These are phyloP conservation scores for Plagodis pulveraria DNA, from an alignment of 2,888 invertebrate species.

Conservation along the genomic window DNA sequence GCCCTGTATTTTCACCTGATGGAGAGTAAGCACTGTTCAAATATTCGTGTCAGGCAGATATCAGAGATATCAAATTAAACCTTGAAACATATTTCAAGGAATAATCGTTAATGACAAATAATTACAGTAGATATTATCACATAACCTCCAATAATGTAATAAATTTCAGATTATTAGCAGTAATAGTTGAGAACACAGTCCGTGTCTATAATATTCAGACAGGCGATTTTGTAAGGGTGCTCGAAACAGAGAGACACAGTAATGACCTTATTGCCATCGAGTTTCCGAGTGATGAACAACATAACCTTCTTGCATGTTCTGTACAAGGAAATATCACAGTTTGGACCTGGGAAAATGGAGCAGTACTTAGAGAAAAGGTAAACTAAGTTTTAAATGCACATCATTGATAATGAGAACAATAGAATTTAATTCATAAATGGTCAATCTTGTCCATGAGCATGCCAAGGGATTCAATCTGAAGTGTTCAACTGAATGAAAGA, in stretches of 20 bases:
- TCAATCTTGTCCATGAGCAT: too few relatives aligned
- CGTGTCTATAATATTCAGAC: slow-evolving; percentile 77
- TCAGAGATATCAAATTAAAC: not conserved
- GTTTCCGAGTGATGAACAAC: slow-evolving; percentile 71
- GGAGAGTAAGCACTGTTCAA: slow-evolving; percentile 66
- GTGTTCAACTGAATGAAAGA: too few relatives aligned
- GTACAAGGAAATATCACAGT: slow-evolving; percentile 64
- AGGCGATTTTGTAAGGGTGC: slow-evolving; percentile 68
- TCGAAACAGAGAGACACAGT: slow-evolving; percentile 67
- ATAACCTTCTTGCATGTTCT: slow-evolving; percentile 76
- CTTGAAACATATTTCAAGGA: not conserved
- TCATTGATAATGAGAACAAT: too few relatives aligned
- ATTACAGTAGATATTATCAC: not conserved
- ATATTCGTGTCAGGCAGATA: not conserved
- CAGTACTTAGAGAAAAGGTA: slow-evolving; percentile 74
- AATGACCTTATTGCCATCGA: slow-evolving; percentile 66
- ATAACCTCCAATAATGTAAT: slow-evolving; percentile 7
- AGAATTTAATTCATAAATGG: too few relatives aligned
- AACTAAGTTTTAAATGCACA: not conserved
- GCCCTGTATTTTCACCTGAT: slow-evolving; percentile 77
- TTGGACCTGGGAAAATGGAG: slow-evolving; percentile 81
- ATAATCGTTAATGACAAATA: too few relatives aligned
- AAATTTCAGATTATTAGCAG: slow-evolving; percentile 62
- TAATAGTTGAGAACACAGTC: slow-evolving; percentile 74
- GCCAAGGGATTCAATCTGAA: too few relatives aligned